A percentile compares a stretch with the other conserved stretches of the same genome.
Conservation (phyloP, 2,113 vertebrate species). For the Clarias magur region DNA sequence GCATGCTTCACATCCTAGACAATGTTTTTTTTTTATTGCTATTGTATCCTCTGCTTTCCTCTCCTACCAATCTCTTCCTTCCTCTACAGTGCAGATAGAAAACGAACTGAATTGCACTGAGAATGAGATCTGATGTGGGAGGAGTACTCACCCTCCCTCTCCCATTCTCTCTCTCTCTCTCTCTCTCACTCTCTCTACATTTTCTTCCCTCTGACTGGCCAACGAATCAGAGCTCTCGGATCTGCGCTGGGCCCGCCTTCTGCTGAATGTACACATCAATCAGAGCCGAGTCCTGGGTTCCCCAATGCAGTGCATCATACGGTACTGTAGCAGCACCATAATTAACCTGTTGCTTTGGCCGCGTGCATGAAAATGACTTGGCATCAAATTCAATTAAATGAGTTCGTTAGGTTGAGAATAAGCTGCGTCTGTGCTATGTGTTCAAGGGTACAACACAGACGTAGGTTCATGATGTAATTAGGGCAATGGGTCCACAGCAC, state of each 20-base stretch:
- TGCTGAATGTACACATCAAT: slow-evolving; percentile 55
- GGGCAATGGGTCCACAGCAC: slow-evolving; percentile 30
- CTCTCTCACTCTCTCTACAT: slow-evolving; percentile 65
- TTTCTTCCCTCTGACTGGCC: slow-evolving; percentile 64
- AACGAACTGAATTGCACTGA: slow-evolving; percentile 41
- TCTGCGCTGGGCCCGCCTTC: slow-evolving; percentile 41
- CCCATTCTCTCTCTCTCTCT: slow-evolving; percentile 59
- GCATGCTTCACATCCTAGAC: neutral
- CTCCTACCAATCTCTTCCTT: slow-evolving; percentile 34
- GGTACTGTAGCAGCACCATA: neutral
- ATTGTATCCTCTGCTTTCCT: slow-evolving; percentile 22
- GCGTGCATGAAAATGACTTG: neutral
- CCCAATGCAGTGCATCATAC: neutral
- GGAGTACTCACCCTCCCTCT: slow-evolving; percentile 52
- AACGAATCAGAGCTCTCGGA: slow-evolving; percentile 56
- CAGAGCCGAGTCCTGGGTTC: slow-evolving; percentile 32
- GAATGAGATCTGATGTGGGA: slow-evolving; percentile 49
- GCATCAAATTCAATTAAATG: neutral
- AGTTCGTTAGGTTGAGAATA: neutral
- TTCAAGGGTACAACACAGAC: neutral
- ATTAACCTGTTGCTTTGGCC: slow-evolving; percentile 23
- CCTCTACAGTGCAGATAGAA: slow-evolving; percentile 43
- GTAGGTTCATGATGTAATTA: slow-evolving; percentile 33
- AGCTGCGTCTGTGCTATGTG: neutral
- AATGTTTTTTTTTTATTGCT: slow-evolving; percentile 11